Evolutionary conservation across 2,797 vertebrate species (phyloP).

Genomic region (Euphonia xanthogaster): DNA sequence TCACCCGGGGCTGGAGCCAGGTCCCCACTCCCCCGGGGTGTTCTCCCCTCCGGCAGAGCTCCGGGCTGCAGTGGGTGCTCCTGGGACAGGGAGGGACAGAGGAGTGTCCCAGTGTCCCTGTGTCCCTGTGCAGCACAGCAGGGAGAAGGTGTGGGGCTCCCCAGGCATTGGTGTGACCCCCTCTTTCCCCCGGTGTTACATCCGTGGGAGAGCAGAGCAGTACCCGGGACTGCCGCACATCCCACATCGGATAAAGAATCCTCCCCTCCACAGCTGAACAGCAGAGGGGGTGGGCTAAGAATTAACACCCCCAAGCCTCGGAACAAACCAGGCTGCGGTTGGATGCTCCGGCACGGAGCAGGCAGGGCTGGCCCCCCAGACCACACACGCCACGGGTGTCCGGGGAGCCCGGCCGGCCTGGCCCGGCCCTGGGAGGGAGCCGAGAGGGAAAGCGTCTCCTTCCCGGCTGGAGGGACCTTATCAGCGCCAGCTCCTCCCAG

Average conservation of each 20-base stretch:
- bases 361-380: background rate
- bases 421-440: background rate
- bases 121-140: background rate
- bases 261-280: rapidly evolving
- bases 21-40: background rate
- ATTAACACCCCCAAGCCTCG: background rate
- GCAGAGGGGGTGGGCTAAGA: background rate
- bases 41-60: background rate
- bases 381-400: background rate
- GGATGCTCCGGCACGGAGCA: background rate
- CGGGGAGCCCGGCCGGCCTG: background rate
- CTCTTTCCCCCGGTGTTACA: rapidly evolving
- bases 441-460: background rate
- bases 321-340: rapidly evolving
- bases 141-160: background rate
- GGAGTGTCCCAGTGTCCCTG: background rate
- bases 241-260: rapidly evolving
- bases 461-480: background rate
- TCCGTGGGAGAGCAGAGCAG: rapidly evolving
- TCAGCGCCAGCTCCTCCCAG: background rate
- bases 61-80: background rate
- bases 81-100: background rate
- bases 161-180: rapidly evolving
- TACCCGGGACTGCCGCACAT: background rate
- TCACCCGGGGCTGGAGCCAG: background rate